Evolutionary conservation across 2,113 vertebrate genomes (phyloP).

Genomic region (Lasiurus cinereus): DNA sequence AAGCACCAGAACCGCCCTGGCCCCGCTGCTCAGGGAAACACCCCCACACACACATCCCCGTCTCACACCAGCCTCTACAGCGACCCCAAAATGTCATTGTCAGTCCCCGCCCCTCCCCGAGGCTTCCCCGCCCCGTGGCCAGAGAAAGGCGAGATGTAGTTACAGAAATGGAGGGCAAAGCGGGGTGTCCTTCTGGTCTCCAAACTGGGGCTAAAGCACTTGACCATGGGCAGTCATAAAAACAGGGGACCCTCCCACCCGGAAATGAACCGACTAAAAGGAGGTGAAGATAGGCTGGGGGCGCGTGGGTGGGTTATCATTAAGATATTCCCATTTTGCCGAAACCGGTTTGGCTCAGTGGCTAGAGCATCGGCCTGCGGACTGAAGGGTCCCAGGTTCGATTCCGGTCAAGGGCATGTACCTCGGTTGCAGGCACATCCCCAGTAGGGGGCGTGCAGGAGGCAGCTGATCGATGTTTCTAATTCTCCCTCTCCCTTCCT

Average conservation of each 20-base stretch:
- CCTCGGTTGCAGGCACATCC: too few relatives aligned
- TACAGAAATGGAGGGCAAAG: background rate
- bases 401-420: too few relatives aligned
- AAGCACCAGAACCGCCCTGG: background rate
- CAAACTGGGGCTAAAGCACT: background rate
- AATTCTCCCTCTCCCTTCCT: too few relatives aligned
- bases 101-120: background rate
- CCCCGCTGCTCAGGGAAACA: background rate
- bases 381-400: too few relatives aligned
- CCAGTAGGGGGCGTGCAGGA: too few relatives aligned
- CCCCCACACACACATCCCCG: too few relatives aligned
- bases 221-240: conserved; percentile 16
- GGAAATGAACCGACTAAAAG: background rate
- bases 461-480: too few relatives aligned
- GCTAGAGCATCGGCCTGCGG: too few relatives aligned
- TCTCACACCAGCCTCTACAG: conserved; percentile 6
- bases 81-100: background rate
- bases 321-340: too few relatives aligned
- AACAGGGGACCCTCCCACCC: background rate
- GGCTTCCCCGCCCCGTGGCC: background rate
- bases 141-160: conserved; percentile 1
- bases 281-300: background rate
- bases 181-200: background rate
- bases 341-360: too few relatives aligned
- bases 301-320: background rate